phyloP scores from a whole-genome alignment of 1,140 invertebrate species.

The Ridgeia piscesae region DNA sequence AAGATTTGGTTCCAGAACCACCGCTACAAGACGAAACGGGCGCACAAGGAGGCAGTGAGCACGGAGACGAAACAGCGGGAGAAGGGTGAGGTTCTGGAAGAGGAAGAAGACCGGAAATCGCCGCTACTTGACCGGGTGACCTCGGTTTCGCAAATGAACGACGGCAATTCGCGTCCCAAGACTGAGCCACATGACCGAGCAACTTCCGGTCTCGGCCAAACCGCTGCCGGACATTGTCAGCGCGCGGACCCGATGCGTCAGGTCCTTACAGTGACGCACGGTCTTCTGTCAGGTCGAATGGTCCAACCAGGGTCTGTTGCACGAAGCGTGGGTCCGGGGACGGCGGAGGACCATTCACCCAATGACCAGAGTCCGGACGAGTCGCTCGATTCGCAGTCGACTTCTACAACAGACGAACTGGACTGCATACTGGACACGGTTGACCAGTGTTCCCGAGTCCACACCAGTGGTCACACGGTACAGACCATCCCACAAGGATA shows the following conservation, averaged over 20 bases:
- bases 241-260: neutral
- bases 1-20: conserved; percentile 91
- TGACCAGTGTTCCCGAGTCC: neutral
- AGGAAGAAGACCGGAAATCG: neutral
- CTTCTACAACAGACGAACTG: neutral
- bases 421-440: neutral
- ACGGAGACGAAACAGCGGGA: neutral
- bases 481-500: neutral
- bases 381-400: neutral
- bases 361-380: neutral
- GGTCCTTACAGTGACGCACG: neutral
- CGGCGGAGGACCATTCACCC: neutral
- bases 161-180: neutral
- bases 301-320: neutral
- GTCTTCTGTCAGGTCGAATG: neutral
- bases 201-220: neutral
- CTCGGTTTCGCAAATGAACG: neutral
- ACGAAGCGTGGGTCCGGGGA: neutral
- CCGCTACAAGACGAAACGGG: conserved; percentile 32
- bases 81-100: neutral
- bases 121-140: neutral
- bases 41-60: conserved; percentile 21
- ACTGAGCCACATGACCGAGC: neutral
- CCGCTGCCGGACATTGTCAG: neutral
- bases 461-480: neutral